phyloP scores from a whole-genome alignment of 2,113 vertebrate species.

The Zingel zingel region DNA sequence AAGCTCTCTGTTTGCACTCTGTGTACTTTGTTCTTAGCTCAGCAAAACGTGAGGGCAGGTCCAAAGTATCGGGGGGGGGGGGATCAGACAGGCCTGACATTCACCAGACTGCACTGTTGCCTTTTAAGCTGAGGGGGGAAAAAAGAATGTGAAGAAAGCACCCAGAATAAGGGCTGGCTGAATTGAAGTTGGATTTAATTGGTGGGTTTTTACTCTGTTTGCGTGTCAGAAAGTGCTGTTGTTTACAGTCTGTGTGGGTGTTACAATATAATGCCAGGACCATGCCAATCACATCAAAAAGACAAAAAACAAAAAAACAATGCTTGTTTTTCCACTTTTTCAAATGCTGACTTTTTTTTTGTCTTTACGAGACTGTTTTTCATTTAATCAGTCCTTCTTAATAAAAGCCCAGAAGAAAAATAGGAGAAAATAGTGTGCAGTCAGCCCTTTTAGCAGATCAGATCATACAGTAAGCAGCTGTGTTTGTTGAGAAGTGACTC shows the following conservation, averaged over 20 bases:
- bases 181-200: constrained; percentile 79
- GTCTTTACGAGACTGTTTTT: constrained; percentile 74
- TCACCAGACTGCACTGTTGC: constrained; percentile 77
- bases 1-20: constrained; percentile 70
- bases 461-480: constrained; percentile 82
- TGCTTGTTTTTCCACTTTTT: constrained; percentile 54
- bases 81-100: constrained; percentile 83
- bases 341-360: constrained; percentile 58
- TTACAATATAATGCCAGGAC: constrained; percentile 69
- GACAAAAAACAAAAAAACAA: constrained; percentile 34
- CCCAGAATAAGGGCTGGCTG: constrained; percentile 62
- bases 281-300: constrained; percentile 77
- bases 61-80: constrained; percentile 71
- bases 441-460: constrained; percentile 74
- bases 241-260: constrained; percentile 82
- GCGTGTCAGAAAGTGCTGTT: constrained; percentile 81
- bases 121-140: constrained; percentile 69
- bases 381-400: constrained; percentile 72
- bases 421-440: constrained; percentile 64
- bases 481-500: constrained; percentile 81
- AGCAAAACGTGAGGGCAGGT: constrained; percentile 81
- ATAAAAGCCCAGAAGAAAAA: constrained; percentile 68
- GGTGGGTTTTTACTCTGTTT: constrained; percentile 79
- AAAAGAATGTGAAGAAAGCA: constrained; percentile 24
- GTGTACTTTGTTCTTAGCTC: constrained; percentile 84